A percentile compares a stretch with the other conserved stretches of the same genome.
Evolutionary conservation across 2,888 invertebrate species (phyloP).

Genomic region (Opisthograptis luteolata): DNA sequence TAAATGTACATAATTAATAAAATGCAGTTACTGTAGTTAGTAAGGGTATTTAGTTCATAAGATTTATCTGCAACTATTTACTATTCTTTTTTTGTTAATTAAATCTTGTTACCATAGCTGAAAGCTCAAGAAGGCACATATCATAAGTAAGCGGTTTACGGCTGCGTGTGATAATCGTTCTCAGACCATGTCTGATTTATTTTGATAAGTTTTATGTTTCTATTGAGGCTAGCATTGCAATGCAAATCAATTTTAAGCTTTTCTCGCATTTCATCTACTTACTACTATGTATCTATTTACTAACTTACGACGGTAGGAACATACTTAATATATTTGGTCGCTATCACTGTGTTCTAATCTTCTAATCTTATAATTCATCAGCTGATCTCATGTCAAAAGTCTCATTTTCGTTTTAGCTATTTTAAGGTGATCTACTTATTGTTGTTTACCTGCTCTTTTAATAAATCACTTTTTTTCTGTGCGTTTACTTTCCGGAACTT

Average conservation of each 20-base stretch:
- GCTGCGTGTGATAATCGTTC: conserved; percentile 54
- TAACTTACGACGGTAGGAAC: not conserved
- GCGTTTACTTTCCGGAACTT: conserved; percentile 3
- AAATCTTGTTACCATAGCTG: conserved; percentile 70
- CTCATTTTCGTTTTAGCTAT: conserved; percentile 25
- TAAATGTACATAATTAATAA: conserved; percentile 69
- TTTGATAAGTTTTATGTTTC: conserved; percentile 44
- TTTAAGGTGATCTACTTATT: conserved; percentile 5
- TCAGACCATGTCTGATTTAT: conserved; percentile 46
- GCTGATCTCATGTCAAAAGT: conserved; percentile 30
- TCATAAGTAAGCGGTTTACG: conserved; percentile 53
- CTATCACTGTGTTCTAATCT: too few relatives aligned
- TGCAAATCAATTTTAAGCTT: conserved; percentile 29
- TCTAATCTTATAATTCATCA: conserved; percentile 32
- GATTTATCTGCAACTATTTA: conserved; percentile 45
- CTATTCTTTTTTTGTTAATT: conserved; percentile 43
- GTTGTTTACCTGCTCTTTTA: not conserved
- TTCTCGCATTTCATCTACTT: conserved; percentile 23
- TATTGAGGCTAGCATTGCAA: conserved; percentile 51
- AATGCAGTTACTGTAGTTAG: conserved; percentile 60
- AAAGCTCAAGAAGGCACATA: conserved; percentile 79
- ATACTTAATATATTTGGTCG: too few relatives aligned
- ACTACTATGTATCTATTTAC: conserved; percentile 1
- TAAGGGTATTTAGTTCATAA: conserved; percentile 50
- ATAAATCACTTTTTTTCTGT: not conserved